Evolutionary conservation across 2,888 invertebrate species (phyloP), one percentile per base, ranked within the genome.

Genomic region (Heteropelma amictum): DNA sequence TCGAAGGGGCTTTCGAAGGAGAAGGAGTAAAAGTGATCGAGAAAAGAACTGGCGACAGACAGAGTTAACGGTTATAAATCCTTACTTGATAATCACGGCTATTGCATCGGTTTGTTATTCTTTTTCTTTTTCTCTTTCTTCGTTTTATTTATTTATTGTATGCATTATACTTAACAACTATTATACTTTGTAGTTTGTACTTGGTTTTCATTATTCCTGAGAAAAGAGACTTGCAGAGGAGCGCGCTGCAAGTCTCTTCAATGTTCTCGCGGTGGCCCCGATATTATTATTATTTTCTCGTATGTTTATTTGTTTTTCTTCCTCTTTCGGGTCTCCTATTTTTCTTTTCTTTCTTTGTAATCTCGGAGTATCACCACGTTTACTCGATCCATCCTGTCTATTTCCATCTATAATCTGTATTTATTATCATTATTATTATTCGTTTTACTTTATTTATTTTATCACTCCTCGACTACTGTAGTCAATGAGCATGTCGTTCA

Each of bases 121-220:
- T 33, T 49, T 40, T 51, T 33, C 26, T 53, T 40, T 35, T 72
- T 54, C 17, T 63, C 45, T 7, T 40, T 47, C 40, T 49, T 53
- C 33, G 40, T 63, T 45, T 68, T 42, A 63, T 56, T 85, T 80
- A 82, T 85, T 74, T 84, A 83, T 83, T 85, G 85, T 83, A 84
- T 83, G 78, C 78, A 78, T 84, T 83, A 68, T 68, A 85, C 87
- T 87, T 88, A 88, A 83, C 80, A 82, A 87, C 86, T 88, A 88
- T 88, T 87, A 86, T 88, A 88, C 82, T 85, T 85, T 87, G 87
- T 88, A 88, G 85, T 88, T 88, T 88, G 88, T 88, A 88, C 88
- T 88, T 87, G 88, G 81, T 84, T 88, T 86, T 82, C 87, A 84
- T 85, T 82, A 85, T 87, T 86, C 88, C 88, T 88, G 88, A 88